phyloP scores from a whole-genome alignment of 2,888 invertebrate species.

The Drosophila planitibia region DNA sequence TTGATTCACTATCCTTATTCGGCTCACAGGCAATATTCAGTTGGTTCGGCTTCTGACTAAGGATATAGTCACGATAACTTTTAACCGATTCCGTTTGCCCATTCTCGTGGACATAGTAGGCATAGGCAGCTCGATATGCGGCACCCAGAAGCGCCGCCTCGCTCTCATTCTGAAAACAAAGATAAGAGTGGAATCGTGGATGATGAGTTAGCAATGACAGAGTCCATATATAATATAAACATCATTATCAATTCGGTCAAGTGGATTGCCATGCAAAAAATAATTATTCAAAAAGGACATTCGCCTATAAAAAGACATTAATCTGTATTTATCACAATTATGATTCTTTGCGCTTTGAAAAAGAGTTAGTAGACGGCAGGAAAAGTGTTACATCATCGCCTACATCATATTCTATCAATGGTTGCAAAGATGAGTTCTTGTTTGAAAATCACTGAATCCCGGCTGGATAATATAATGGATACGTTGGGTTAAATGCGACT shows the following conservation, averaged over 20 bases:
- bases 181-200: accelerated
- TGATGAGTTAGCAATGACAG: background rate
- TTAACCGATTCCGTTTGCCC: constrained; percentile 53
- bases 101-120: constrained; percentile 82
- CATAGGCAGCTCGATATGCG: constrained; percentile 90
- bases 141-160: constrained; percentile 95
- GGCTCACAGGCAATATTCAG: constrained; percentile 89
- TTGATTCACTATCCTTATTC: constrained; percentile 89
- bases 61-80: constrained; percentile 82
- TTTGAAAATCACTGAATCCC: background rate
- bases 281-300: background rate
- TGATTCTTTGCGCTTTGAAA: background rate
- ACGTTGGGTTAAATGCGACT: background rate
- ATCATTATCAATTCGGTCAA: background rate
- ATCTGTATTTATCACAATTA: background rate
- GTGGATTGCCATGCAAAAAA: too few relatives aligned
- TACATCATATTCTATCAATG: background rate
- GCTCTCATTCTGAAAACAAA: constrained; percentile 88
- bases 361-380: too few relatives aligned
- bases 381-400: too few relatives aligned
- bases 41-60: constrained; percentile 80
- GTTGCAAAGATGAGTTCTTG: too few relatives aligned
- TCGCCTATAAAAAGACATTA: background rate
- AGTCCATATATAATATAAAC: background rate
- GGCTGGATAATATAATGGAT: background rate